Evolutionary conservation across 2,888 invertebrate genomes (phyloP).

Genomic region (Ophion obscuratus): DNA sequence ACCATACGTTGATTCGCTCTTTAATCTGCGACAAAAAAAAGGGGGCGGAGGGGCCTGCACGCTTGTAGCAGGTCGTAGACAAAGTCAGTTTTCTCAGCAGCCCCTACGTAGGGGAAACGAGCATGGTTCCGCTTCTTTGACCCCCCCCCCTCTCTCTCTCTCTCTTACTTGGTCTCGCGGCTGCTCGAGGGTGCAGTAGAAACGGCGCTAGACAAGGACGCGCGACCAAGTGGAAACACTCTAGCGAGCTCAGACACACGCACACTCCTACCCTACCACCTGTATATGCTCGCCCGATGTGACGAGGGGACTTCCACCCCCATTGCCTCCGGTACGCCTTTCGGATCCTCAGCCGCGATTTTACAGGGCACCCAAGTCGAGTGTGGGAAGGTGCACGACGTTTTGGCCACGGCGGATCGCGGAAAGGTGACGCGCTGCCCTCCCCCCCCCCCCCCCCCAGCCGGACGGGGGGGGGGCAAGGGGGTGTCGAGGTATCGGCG

Average conservation of each 20-base stretch:
- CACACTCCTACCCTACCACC: background rate
- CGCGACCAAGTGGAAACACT: background rate
- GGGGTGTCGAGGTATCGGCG: conserved; percentile 9
- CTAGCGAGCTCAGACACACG: conserved; percentile 11
- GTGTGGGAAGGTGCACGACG: background rate
- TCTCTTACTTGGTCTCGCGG: background rate
- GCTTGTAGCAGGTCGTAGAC: background rate
- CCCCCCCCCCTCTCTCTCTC: background rate
- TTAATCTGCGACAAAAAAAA: conserved; percentile 61
- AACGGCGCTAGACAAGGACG: conserved; percentile 1
- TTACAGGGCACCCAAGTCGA: background rate
- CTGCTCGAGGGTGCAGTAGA: conserved; percentile 14
- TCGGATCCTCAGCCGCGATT: background rate
- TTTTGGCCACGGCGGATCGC: conserved; percentile 15
- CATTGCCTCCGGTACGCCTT: background rate
- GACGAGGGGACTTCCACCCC: background rate
- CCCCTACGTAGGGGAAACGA: conserved; percentile 1
- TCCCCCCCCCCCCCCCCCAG: background rate
- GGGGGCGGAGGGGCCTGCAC: conserved; percentile 55
- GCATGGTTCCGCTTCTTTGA: background rate
- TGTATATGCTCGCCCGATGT: background rate
- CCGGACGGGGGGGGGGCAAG: background rate
- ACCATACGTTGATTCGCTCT: background rate
- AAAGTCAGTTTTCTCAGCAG: background rate
- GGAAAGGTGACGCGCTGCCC: background rate